Percentiles rank a stretch among this genome's conserved stretches.
Evolutionary conservation across 2,888 invertebrate species (phyloP).

Genomic region (Polymixis lichenea): DNA sequence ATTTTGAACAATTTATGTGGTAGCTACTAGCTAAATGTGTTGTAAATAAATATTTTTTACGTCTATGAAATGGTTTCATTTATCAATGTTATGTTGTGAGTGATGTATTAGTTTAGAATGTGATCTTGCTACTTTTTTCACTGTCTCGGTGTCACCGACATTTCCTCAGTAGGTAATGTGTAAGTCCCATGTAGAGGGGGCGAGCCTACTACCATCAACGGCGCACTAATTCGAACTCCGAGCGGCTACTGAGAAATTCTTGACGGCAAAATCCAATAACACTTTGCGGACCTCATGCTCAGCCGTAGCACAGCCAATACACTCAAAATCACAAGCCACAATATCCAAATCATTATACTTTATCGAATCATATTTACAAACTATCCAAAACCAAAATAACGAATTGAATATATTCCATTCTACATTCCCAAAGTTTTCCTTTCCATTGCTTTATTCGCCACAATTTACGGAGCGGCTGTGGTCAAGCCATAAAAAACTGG

Average conservation of each 20-base stretch:
- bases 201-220: too few species aligned
- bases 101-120: too few species aligned
- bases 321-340: not conserved
- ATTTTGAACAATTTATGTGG: constrained; percentile 1
- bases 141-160: too few species aligned
- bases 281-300: too few species aligned
- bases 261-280: too few species aligned
- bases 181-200: too few species aligned
- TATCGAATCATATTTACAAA: not conserved
- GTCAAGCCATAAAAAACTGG: constrained; percentile 20
- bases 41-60: constrained; percentile 40
- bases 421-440: constrained; percentile 14
- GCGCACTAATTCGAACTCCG: too few species aligned
- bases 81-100: not conserved
- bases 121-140: too few species aligned
- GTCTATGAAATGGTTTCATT: not conserved
- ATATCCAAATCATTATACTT: not conserved
- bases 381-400: not conserved
- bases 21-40: not conserved
- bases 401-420: not conserved
- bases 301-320: too few species aligned
- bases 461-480: constrained; percentile 33
- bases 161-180: too few species aligned
- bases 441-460: constrained; percentile 14
- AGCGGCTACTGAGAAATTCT: too few species aligned